Percentiles rank a stretch among this genome's conserved stretches.
Conservation (phyloP, 2,797 vertebrate species). For the Crenichthys baileyi region DNA sequence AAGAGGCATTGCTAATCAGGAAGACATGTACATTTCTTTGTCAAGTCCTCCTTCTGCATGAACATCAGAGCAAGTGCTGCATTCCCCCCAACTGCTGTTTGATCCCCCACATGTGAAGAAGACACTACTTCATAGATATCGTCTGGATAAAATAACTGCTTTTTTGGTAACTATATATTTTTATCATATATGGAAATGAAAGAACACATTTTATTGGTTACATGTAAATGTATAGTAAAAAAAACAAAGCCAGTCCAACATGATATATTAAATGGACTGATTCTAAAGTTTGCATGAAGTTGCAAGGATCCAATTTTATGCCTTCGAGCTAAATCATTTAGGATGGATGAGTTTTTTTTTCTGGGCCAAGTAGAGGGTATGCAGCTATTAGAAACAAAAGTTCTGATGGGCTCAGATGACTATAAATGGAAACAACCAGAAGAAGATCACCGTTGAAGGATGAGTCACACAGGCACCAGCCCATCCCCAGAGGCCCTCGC, state of each 20-base stretch:
- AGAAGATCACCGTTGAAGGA: constrained; percentile 59
- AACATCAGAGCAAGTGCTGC: too few relatives aligned
- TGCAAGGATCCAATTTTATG: constrained; percentile 15
- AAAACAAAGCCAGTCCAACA: background rate
- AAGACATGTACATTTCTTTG: too few relatives aligned
- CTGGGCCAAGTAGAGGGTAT: constrained; percentile 55
- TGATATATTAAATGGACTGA: constrained; percentile 21
- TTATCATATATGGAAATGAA: background rate
- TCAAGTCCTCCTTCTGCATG: too few relatives aligned
- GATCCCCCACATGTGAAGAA: too few relatives aligned
- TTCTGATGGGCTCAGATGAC: constrained; percentile 62
- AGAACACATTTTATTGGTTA: background rate
- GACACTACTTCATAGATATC: too few relatives aligned
- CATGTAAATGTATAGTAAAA: constrained; percentile 1
- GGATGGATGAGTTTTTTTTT: constrained; percentile 50
- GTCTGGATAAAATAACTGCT: too few relatives aligned
- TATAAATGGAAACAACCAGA: constrained; percentile 77
- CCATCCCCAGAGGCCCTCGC: constrained; percentile 62
- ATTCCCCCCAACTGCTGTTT: too few relatives aligned
- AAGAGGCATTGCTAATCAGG: too few relatives aligned
- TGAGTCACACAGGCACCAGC: constrained; percentile 71
- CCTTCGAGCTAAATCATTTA: constrained; percentile 30
- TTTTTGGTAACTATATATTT: too few relatives aligned
- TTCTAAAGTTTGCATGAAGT: constrained; percentile 33
- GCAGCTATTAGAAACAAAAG: constrained; percentile 61